Evolutionary conservation across 2,888 invertebrate genomes (phyloP), one percentile per base, ranked within the genome.

Genomic region (Embidobia sp.): DNA sequence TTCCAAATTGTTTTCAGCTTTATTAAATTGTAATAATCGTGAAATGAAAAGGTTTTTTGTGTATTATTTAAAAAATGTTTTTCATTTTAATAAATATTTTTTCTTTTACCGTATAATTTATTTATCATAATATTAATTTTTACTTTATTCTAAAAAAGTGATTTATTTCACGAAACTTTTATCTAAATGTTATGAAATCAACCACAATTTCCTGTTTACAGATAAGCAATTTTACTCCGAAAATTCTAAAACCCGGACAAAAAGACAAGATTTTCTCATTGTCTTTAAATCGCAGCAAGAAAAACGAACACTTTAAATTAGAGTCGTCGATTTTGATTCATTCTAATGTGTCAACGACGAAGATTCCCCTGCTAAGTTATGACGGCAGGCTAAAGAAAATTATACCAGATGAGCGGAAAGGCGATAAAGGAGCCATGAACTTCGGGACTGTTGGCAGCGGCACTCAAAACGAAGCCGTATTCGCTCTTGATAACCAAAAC

Each of bases 401-500:
- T 48, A 86, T 90, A 74, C 88, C 87, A 7, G 86, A 83, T 6
- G 89, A 86, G 51, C 78, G 83, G 18, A 87, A 87, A 6, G 85
- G 81, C 33, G 89, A 88, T 61, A 84, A 85, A 49, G 89, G 89
- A 7, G 87, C 87, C 31, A 89, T 94, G 86, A 92, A 93, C 85
- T 91, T 94, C 85, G 95, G 95, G 78, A 91, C 93, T 66, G 91
- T 95, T 76, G 92, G 93, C 80, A 91, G 92, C 84, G 92, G 93
- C 49, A 90, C 91, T 57, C 92, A 93, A 81, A 93, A 94, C 84
- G 93, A 93, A 81, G 93, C 95, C 81, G 90, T 92, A 83, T 94
- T 95, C 88, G 92, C 94, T 22, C 87, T 96, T 27, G 91, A 93
- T 80, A 96, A 96, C 90, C 92, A 92, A 78, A 96, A 96, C 90